These are phyloP conservation scores for Discoglossus pictus DNA, from an alignment of 2,797 vertebrate genomes.

Conservation along the genomic window DNA sequence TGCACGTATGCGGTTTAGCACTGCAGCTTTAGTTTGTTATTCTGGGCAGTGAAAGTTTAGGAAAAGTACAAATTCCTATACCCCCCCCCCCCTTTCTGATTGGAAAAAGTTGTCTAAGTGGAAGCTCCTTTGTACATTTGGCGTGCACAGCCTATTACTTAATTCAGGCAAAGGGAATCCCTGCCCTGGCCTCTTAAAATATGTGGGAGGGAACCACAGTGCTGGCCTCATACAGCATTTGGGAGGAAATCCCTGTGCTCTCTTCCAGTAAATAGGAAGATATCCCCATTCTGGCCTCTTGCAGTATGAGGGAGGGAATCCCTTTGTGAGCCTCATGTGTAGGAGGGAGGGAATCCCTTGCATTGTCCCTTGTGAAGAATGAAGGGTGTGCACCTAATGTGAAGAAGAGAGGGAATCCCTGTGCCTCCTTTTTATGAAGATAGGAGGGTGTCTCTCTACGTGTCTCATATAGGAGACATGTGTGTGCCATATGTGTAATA, in stretches of 20 bases:
- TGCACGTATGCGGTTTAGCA: too few relatives aligned
- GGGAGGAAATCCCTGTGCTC: background rate
- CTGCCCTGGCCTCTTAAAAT: background rate
- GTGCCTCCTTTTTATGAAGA: background rate
- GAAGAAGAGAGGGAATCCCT: conserved; percentile 1
- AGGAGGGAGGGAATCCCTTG: conserved; percentile 3
- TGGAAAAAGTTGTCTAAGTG: conserved; percentile 17
- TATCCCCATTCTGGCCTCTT: background rate
- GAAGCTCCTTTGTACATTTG: conserved; percentile 8
- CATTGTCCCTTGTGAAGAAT: background rate
- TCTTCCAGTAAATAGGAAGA: background rate
- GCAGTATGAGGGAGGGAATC: background rate
- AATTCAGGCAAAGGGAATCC: conserved; percentile 24
- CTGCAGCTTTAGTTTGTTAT: too few relatives aligned
- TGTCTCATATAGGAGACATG: too few relatives aligned
- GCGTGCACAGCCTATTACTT: background rate
- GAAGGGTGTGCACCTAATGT: too few relatives aligned
- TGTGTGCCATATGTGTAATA: background rate
- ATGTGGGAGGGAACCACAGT: conserved; percentile 2
- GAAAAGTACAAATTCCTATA: too few relatives aligned
- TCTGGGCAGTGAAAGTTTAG: too few relatives aligned
- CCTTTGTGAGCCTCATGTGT: too few relatives aligned
- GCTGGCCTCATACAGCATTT: background rate
- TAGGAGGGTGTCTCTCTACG: background rate
- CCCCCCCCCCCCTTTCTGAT: background rate